These are phyloP conservation scores for Holothuria glaberrima DNA, from an alignment of 35 echinoderm and acorn worm genomes.

Conservation along the genomic window DNA sequence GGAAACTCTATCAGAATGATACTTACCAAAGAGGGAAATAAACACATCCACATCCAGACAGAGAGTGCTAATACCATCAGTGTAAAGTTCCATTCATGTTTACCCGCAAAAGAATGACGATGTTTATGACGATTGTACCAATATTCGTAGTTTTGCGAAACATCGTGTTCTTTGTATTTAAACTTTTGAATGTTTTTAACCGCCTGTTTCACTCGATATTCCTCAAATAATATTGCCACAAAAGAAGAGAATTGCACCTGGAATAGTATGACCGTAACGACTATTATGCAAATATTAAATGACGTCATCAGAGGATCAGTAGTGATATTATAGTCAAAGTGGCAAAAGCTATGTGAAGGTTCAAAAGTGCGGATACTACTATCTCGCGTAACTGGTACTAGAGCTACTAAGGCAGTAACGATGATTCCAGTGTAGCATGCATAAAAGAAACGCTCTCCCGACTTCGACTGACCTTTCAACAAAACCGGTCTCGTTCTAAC, in stretches of 20 bases:
- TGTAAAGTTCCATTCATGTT: slow-evolving; percentile 30
- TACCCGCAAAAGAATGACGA: not conserved
- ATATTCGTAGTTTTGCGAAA: not conserved
- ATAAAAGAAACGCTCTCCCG: not conserved
- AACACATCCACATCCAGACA: slow-evolving; percentile 39
- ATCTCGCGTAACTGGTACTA: slow-evolving; percentile 27
- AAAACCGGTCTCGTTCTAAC: not conserved
- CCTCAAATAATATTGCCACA: slow-evolving; percentile 51
- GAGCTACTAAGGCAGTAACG: not conserved
- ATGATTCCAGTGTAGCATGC: slow-evolving; percentile 14
- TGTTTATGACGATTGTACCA: slow-evolving; percentile 2
- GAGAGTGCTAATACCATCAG: slow-evolving; percentile 1
- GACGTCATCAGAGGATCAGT: not conserved
- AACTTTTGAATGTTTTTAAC: not conserved
- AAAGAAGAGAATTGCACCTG: slow-evolving; percentile 67
- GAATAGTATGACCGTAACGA: slow-evolving; percentile 56
- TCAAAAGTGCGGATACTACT: slow-evolving; percentile 10
- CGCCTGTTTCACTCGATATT: not conserved
- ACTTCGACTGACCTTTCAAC: not conserved
- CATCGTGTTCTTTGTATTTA: not conserved
- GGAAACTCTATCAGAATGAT: no score
- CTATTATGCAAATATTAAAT: slow-evolving; percentile 23
- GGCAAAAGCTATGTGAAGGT: slow-evolving; percentile 58
- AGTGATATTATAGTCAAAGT: slow-evolving; percentile 58
- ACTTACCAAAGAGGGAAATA: slow-evolving; percentile 67